phyloP scores from a whole-genome alignment of 2,113 vertebrate species.

The Pluvianellus socialis region DNA sequence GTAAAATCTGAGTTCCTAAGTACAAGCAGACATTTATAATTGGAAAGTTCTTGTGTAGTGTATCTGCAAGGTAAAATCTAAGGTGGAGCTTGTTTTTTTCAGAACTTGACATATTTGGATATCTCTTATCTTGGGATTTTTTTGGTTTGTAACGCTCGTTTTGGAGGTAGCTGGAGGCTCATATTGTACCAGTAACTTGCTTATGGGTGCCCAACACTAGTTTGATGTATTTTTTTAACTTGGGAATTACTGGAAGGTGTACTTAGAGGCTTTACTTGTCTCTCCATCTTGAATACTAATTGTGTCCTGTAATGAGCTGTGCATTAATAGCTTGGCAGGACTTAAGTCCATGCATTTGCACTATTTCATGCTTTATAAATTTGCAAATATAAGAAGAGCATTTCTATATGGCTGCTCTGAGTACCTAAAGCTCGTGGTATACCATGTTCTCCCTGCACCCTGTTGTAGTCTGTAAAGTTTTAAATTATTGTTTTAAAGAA shows the following conservation, averaged over 20 bases:
- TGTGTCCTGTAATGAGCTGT: background rate
- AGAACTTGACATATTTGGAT: background rate
- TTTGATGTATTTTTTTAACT: background rate
- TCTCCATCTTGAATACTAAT: background rate
- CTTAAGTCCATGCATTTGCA: background rate
- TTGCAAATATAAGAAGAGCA: background rate
- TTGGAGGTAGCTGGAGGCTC: background rate
- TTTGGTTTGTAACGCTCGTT: background rate
- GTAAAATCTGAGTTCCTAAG: background rate
- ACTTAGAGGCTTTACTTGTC: background rate
- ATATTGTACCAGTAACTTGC: background rate
- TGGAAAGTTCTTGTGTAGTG: background rate
- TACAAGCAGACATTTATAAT: background rate
- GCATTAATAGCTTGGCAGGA: background rate
- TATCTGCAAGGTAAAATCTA: background rate
- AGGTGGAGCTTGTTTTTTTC: background rate
- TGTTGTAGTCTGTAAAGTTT: background rate
- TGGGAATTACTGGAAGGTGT: background rate
- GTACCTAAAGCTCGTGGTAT: background rate
- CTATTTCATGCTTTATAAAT: background rate
- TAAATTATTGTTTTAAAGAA: background rate
- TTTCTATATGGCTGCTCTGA: background rate
- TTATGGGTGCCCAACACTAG: background rate
- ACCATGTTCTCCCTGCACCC: background rate
- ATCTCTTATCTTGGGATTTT: background rate